Percentiles rank a stretch among this genome's conserved stretches.
These are phyloP conservation scores for Microcebus ravelobensis DNA, from an alignment of 2,113 vertebrate genomes.

Conservation along the genomic window DNA sequence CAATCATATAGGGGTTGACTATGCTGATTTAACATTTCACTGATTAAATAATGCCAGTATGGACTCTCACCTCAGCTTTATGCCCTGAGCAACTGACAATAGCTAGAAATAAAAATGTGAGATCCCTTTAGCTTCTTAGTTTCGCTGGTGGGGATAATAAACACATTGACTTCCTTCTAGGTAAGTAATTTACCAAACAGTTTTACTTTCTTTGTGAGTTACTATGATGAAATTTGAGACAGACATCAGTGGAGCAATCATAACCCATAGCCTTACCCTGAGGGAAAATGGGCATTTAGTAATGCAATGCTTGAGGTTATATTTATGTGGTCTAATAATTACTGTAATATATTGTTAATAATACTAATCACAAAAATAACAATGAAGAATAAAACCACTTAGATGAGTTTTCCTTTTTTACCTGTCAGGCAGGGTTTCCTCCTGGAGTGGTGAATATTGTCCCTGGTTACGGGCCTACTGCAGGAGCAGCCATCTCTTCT, in stretches of 20 bases:
- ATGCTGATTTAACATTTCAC: not conserved
- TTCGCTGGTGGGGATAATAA: not conserved
- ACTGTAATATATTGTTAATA: no score
- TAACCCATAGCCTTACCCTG: not conserved
- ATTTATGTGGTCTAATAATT: not conserved
- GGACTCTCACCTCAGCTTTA: not conserved
- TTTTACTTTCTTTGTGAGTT: not conserved
- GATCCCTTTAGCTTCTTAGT: not conserved
- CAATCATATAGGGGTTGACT: not conserved
- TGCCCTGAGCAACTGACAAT: not conserved
- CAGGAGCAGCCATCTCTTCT: slow-evolving; percentile 91
- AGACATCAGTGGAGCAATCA: not conserved
- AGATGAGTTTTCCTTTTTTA: not conserved
- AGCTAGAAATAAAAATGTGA: slow-evolving; percentile 4
- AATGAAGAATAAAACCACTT: not conserved
- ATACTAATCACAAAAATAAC: not conserved
- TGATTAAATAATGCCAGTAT: not conserved
- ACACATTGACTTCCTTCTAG: not conserved
- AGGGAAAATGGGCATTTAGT: not conserved
- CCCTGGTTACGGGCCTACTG: slow-evolving; percentile 90
- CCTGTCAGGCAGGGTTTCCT: slow-evolving; percentile 90
- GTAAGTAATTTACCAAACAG: not conserved
- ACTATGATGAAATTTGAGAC: not conserved
- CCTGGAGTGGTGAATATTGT: slow-evolving; percentile 94
- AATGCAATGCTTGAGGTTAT: not conserved